Conservation (phyloP, 1,140 invertebrate species). For the Gyrodactylus bullatarudis region DNA sequence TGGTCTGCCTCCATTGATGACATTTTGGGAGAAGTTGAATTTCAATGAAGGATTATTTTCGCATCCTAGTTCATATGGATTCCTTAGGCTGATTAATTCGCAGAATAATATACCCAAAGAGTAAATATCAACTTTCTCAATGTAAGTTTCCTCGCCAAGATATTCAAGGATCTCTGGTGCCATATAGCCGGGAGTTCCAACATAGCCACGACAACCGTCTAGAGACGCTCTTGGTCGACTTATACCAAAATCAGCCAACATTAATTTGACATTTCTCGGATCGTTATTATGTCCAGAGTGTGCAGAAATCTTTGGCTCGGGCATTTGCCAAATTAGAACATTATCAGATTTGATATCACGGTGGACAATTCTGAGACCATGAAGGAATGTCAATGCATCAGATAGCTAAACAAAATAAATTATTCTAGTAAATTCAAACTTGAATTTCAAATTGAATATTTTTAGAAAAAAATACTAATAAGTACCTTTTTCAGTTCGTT, state of each 20-base stretch:
- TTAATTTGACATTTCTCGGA: slow-evolving; percentile 24
- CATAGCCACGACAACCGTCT: slow-evolving; percentile 55
- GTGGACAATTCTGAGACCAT: slow-evolving; percentile 69
- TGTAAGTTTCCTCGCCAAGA: slow-evolving; percentile 92
- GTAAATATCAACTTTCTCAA: slow-evolving; percentile 89
- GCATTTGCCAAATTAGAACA: slow-evolving; percentile 73
- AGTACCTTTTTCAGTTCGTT: too few relatives aligned
- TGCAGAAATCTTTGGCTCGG: slow-evolving; percentile 23
- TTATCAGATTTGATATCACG: slow-evolving; percentile 84
- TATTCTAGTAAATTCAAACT: too few relatives aligned
- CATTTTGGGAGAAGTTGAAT: slow-evolving; percentile 42
- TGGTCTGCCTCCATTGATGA: slow-evolving; percentile 63
- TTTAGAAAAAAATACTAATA: too few relatives aligned
- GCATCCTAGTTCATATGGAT: slow-evolving; percentile 75
- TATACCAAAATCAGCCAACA: slow-evolving; percentile 78
- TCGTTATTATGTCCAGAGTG: slow-evolving; percentile 29
- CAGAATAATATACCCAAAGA: slow-evolving; percentile 98
- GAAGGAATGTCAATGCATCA: slow-evolving; percentile 70
- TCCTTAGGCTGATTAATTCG: slow-evolving; percentile 57
- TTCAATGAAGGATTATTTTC: slow-evolving; percentile 13
- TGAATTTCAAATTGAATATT: too few relatives aligned
- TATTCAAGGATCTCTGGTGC: slow-evolving; percentile 87
- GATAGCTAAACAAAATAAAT: slow-evolving; percentile 33
- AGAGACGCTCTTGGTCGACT: slow-evolving; percentile 31
- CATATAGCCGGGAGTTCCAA: slow-evolving; percentile 57